These are phyloP conservation scores for Drosophila formosana DNA, from an alignment of 2,888 invertebrate species.

Conservation along the genomic window DNA sequence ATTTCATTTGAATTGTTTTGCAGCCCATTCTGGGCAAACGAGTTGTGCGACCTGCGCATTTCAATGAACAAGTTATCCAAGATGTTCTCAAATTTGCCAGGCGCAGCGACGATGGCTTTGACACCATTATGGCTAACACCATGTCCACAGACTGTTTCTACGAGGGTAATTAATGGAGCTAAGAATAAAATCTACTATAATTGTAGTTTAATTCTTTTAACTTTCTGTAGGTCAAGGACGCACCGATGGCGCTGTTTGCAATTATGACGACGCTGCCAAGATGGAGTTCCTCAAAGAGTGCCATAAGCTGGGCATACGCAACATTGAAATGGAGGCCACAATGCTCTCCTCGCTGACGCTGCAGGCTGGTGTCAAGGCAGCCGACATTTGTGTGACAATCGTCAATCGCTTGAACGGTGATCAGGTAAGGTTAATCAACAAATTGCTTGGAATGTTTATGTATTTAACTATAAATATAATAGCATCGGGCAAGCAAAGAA, in stretches of 20 bases:
- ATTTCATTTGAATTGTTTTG: neutral
- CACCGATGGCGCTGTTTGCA: slow-evolving; percentile 91
- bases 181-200: neutral
- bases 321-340: slow-evolving; percentile 93
- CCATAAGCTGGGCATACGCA: slow-evolving; percentile 87
- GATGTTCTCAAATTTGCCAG: slow-evolving; percentile 66
- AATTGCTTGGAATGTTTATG: neutral
- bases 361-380: slow-evolving; percentile 88
- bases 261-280: slow-evolving; percentile 88
- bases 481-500: too few relatives aligned
- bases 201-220: neutral
- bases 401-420: slow-evolving; percentile 90
- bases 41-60: slow-evolving; percentile 91
- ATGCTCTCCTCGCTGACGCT: slow-evolving; percentile 90
- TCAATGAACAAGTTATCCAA: slow-evolving; percentile 90
- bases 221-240: slow-evolving; percentile 89
- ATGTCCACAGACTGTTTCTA: slow-evolving; percentile 93
- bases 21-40: slow-evolving; percentile 94
- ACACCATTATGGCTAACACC: slow-evolving; percentile 89
- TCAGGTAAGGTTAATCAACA: slow-evolving; percentile 85
- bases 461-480: too few relatives aligned
- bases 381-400: slow-evolving; percentile 90
- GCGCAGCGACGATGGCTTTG: slow-evolving; percentile 85
- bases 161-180: slow-evolving; percentile 86
- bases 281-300: slow-evolving; percentile 87